Base-by-base conservation (phyloP, 2,888 invertebrate species). In the Drosophila demipolita region DNA sequence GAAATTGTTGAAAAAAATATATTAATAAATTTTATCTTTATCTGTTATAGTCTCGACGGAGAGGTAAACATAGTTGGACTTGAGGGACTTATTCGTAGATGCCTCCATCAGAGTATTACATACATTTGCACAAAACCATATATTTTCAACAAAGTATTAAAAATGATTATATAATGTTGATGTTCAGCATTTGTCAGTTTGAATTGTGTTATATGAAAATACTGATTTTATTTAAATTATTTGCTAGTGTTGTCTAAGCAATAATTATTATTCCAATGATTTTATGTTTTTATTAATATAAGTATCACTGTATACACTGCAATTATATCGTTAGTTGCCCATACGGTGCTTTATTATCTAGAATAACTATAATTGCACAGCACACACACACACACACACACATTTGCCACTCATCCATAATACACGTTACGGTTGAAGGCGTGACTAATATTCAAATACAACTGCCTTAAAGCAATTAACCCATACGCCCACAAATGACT, bases 401-500 rank as follows among this genome's bases (percentile, higher is more conserved):
- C 23, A 38, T 33, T 26, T 36, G 35, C 38, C 38, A 2, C n/a
- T 55, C 62, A 63, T 59, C 48, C 57, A 57, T 60, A 52, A 62
- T 20, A 36, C 11, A 64, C 32, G 20, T 36, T 54, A 49, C 53
- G 52, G 48, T 54, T 61, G 17, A 58, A 40, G 42, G 65, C 75
- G 29, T 65, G 38, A 50, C 64, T 70, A 59, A 74, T 65, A 40
- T 50, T 33, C 61, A 66, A 63, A 66, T 61, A 52, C 58, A 50
- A 79, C 69, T 65, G 65, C 69, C 64, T 35, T 40, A 38, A 20
- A 62, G 61, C 71, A 65, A 69, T 82, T 63, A 61, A 40, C 32
- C 55, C 59, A 32, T 48, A 53, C 55, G 20, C 40, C 50, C 38
- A 57, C 64, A 76, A 83, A 71, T 73, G 66, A 45, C 45, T 68